Conservation (phyloP, 1,140 invertebrate species). For the Hypsibius dujardini region DNA sequence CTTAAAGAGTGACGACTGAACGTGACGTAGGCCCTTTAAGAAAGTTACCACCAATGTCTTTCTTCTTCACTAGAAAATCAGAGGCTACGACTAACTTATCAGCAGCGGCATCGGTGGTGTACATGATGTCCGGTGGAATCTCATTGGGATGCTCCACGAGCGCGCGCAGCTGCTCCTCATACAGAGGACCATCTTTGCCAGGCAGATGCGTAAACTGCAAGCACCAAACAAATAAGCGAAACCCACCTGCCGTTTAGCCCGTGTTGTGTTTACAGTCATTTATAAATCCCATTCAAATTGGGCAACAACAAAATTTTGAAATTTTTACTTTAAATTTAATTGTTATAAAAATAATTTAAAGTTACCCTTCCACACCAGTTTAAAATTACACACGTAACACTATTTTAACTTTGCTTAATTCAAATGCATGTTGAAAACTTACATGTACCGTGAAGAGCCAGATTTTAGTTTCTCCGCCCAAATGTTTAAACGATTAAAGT, state of each 20-base stretch:
- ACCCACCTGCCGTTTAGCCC: too few relatives aligned
- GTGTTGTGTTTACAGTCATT: too few relatives aligned
- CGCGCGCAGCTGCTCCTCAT: background rate
- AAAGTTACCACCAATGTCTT: background rate
- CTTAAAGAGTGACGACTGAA: constrained; percentile 2
- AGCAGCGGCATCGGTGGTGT: background rate
- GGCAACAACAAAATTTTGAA: too few relatives aligned
- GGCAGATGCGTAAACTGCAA: constrained; percentile 10
- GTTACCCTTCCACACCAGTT: too few relatives aligned
- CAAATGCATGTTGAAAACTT: background rate
- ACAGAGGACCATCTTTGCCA: background rate
- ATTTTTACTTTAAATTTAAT: too few relatives aligned
- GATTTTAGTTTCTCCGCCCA: too few relatives aligned
- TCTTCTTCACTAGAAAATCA: background rate
- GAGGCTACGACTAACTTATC: background rate
- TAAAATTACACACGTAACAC: too few relatives aligned
- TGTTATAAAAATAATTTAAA: too few relatives aligned
- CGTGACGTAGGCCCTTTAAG: constrained; percentile 5
- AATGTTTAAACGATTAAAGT: too few relatives aligned
- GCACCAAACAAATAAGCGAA: background rate
- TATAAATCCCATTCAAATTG: too few relatives aligned
- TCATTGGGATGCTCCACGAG: background rate
- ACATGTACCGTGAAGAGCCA: background rate
- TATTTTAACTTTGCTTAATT: too few relatives aligned
- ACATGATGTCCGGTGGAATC: background rate